Conservation (phyloP, 2,888 invertebrate species). For the Dysmachus trigonus region DNA sequence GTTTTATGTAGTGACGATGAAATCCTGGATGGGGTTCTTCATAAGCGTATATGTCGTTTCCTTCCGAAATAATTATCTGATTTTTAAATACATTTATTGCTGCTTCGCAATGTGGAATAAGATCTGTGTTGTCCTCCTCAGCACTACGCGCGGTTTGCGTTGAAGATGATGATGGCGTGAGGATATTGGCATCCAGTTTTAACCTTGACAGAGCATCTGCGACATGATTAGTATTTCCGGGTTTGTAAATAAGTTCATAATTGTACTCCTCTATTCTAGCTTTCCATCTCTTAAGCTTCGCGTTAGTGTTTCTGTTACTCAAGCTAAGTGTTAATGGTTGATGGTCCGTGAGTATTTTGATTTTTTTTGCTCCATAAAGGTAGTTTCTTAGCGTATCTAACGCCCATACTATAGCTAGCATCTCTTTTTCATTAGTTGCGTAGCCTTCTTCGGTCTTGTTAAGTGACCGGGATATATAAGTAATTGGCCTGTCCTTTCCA, state of each 20-base stretch:
- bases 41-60: background rate
- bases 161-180: background rate
- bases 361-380: too few species aligned
- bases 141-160: too few species aligned
- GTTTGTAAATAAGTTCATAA: background rate
- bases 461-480: background rate
- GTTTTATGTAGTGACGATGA: background rate
- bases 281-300: too few species aligned
- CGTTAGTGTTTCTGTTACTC: background rate
- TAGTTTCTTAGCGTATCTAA: too few species aligned
- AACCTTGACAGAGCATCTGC: background rate
- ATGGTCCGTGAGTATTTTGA: too few species aligned
- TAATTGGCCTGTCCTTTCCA: background rate
- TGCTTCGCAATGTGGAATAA: too few species aligned
- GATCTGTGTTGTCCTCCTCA: too few species aligned
- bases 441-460: background rate
- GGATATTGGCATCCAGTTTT: background rate
- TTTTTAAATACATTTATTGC: too few species aligned
- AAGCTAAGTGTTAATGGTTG: too few species aligned
- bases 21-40: background rate
- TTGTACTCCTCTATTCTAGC: background rate
- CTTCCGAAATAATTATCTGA: background rate
- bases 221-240: background rate
- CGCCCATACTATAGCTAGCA: background rate
- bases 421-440: background rate